Base-by-base conservation (phyloP, 2,888 invertebrate genomes). In the Acanthopleura granulata region DNA sequence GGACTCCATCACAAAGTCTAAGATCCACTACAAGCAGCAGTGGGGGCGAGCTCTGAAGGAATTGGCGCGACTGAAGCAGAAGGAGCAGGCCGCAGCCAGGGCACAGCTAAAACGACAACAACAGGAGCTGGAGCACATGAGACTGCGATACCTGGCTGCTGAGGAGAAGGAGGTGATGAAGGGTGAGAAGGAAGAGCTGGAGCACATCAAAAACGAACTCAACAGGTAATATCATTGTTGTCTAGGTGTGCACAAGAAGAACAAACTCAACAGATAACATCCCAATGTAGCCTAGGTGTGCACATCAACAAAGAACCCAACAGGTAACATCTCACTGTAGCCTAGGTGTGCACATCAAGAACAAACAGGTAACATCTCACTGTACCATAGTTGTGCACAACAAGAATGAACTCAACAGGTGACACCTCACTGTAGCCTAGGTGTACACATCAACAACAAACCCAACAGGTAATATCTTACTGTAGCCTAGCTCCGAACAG, bases 11-110 rank as follows among this genome's bases (percentile, higher is more conserved):
- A 82, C 85, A 4, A 89, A 90, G 78, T 90, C 91, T 4, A 91
- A 91, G 82, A 82, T 88, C 14, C 91, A 90, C 79, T 91, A 91
- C 82, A 91, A 91, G 79, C 90, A 91, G 78, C 91, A 91, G 82
- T 91, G 90, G 90, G 89, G 89, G 0, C 81, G 89, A 62, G 90
- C 90, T 0, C 82, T 91, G 66, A 89, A 90, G 76, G 91, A 91
- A 77, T 81, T 91, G 61, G 89, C 90, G 0, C 75, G 87, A 18
- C 78, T 90, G 49, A 90, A 90, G 78, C 88, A 91, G 80, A 85
- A 85, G 69, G 89, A 90, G 77, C 90, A 91, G 80, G 84, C 85
- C 0, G 82, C 84, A 40, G 89, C 90, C 11, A 86, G 86, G 73
- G 85, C 86, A 0, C 81, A 85, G 49, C 83, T 89, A 0, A 79